Percentiles rank a stretch among this genome's conserved stretches.
Evolutionary conservation across 92 coral and sea anemone species (phyloP).

Genomic region (Phymanthus crucifer): DNA sequence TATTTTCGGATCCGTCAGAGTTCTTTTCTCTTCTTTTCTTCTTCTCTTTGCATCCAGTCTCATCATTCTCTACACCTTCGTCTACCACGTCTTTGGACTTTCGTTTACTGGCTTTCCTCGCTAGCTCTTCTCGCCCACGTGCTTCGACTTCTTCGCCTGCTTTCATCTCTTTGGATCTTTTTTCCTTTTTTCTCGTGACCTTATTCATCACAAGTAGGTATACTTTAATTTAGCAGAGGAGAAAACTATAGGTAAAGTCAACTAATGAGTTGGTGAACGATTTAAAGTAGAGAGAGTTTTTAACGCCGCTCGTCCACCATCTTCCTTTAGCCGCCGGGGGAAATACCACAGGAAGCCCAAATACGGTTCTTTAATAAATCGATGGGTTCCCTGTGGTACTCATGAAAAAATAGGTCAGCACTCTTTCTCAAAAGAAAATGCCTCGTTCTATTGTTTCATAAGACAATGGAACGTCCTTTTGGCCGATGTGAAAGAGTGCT

Average conservation of each 20-base stretch:
- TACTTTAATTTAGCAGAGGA: neutral
- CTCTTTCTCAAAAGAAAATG: too few species aligned
- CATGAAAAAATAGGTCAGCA: too few species aligned
- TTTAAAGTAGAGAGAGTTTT: neutral
- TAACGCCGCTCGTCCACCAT: constrained; percentile 6
- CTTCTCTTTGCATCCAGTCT: neutral
- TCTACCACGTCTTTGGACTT: neutral
- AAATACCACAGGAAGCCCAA: constrained; percentile 10
- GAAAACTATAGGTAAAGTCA: neutral
- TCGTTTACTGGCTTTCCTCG: neutral
- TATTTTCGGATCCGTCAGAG: neutral
- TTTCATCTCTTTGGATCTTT: neutral
- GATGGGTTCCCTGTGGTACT: too few species aligned
- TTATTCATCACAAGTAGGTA: neutral
- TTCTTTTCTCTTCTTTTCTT: neutral
- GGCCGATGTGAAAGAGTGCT: too few species aligned
- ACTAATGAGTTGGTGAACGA: neutral
- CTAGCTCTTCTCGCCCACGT: constrained; percentile 13
- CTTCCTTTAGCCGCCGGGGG: neutral
- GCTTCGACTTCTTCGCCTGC: neutral
- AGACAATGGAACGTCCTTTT: too few species aligned
- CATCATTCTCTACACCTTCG: neutral
- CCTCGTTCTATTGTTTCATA: too few species aligned
- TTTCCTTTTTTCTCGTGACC: constrained; percentile 1
- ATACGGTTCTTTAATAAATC: too few species aligned